Percentiles rank a stretch among this genome's conserved stretches.
phyloP scores from a whole-genome alignment of 2,797 vertebrate genomes.

The Mormyrus hasselquistii region DNA sequence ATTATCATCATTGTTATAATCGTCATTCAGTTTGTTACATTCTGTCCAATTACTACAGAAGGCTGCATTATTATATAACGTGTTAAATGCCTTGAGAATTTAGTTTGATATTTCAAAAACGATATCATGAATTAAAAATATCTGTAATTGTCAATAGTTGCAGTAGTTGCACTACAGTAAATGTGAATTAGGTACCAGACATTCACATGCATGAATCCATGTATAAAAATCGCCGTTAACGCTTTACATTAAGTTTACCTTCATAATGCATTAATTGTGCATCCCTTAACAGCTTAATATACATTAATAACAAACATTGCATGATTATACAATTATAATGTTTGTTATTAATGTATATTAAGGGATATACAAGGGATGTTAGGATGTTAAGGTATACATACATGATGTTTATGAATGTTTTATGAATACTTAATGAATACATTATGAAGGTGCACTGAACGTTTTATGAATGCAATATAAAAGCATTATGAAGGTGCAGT shows the following conservation, averaged over 20 bases:
- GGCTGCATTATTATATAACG: neutral
- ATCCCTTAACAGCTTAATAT: neutral
- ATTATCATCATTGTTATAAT: neutral
- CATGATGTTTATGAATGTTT: too few species aligned
- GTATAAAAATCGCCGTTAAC: neutral
- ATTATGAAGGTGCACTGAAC: neutral
- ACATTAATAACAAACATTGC: neutral
- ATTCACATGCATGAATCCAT: neutral
- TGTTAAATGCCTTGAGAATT: neutral
- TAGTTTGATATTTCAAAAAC: neutral
- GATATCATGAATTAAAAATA: neutral
- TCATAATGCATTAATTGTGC: neutral
- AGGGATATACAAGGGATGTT: too few species aligned
- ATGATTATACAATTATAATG: neutral
- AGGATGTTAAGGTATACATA: too few species aligned
- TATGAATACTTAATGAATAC: neutral
- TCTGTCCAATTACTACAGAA: neutral
- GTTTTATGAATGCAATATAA: neutral
- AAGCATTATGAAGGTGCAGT: neutral
- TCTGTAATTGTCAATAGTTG: neutral
- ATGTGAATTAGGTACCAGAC: neutral
- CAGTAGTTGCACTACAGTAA: neutral
- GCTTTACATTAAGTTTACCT: neutral
- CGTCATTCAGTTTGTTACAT: neutral
- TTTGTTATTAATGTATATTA: too few species aligned